phyloP scores from a whole-genome alignment of 2,113 vertebrate genomes.

The Jaculus jaculus region DNA sequence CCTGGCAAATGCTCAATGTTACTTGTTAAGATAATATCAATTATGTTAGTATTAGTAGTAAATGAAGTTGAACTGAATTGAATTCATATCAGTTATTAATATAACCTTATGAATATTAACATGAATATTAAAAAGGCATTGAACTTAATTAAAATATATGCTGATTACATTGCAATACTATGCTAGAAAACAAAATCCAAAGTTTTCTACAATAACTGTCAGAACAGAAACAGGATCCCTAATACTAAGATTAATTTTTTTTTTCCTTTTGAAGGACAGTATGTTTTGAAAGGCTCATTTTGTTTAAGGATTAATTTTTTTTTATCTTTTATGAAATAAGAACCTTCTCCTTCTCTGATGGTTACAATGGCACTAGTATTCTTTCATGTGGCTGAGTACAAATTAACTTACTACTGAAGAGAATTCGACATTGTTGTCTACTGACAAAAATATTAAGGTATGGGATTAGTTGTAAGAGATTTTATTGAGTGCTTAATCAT shows the following conservation, averaged over 20 bases:
- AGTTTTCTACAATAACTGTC: not conserved
- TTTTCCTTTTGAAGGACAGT: not conserved
- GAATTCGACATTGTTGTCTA: not conserved
- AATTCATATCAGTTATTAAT: slow-evolving; percentile 9
- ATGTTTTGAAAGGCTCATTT: not conserved
- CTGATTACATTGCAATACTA: not conserved
- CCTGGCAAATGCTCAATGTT: not conserved
- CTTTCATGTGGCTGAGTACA: not conserved
- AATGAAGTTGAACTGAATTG: not conserved
- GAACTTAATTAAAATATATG: slow-evolving; percentile 16
- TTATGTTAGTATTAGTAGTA: not conserved
- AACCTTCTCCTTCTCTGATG: not conserved
- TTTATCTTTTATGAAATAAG: not conserved
- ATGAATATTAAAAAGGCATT: not conserved
- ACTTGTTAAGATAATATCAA: not conserved
- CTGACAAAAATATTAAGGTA: not conserved
- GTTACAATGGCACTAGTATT: not conserved
- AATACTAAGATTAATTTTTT: not conserved
- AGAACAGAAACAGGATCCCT: not conserved
- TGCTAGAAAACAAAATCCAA: not conserved
- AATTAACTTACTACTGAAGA: slow-evolving; percentile 4
- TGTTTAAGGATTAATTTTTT: not conserved
- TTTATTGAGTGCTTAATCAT: not conserved
- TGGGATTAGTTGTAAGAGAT: not conserved
- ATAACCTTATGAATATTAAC: not conserved